These are phyloP conservation scores for Drosophila algonquin DNA, from an alignment of 2,888 invertebrate species.

Conservation along the genomic window DNA sequence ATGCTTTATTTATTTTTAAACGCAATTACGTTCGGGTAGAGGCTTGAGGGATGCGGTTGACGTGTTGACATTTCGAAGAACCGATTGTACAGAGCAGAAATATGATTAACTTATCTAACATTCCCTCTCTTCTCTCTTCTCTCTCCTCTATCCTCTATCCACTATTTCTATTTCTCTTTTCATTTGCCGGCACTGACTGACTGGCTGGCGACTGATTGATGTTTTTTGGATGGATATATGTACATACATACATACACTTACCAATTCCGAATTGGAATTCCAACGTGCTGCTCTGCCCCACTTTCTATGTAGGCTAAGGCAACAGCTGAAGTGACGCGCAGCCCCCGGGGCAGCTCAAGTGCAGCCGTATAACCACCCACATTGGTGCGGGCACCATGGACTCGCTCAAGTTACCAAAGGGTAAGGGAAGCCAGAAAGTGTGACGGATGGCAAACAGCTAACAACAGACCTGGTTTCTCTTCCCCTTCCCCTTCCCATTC, in stretches of 20 bases:
- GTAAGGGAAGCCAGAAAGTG: constrained; percentile 56
- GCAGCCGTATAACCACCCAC: constrained; percentile 64
- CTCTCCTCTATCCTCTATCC: constrained; percentile 22
- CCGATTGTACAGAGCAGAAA: constrained; percentile 46
- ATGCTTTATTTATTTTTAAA: constrained; percentile 73
- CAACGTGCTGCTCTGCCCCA: constrained; percentile 42
- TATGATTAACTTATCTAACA: constrained; percentile 68
- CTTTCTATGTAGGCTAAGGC: constrained; percentile 61
- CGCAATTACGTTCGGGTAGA: constrained; percentile 63
- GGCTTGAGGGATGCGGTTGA: constrained; percentile 38
- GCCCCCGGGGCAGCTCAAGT: constrained; percentile 59
- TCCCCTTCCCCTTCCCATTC: background rate
- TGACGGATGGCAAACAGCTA: background rate
- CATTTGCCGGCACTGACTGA: constrained; percentile 41
- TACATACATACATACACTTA: background rate
- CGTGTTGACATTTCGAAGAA: constrained; percentile 56
- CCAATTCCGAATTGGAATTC: constrained; percentile 15
- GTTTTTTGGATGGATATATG: constrained; percentile 47
- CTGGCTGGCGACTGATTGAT: constrained; percentile 61
- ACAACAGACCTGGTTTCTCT: background rate
- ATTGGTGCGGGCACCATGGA: constrained; percentile 75
- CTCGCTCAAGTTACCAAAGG: constrained; percentile 83
- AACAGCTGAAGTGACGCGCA: constrained; percentile 45
- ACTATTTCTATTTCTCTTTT: constrained; percentile 48
- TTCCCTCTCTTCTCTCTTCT: constrained; percentile 37